A percentile compares a stretch with the other conserved stretches of the same genome.
Conservation (phyloP, 1,140 invertebrate genomes). For the Linepithema humile region DNA sequence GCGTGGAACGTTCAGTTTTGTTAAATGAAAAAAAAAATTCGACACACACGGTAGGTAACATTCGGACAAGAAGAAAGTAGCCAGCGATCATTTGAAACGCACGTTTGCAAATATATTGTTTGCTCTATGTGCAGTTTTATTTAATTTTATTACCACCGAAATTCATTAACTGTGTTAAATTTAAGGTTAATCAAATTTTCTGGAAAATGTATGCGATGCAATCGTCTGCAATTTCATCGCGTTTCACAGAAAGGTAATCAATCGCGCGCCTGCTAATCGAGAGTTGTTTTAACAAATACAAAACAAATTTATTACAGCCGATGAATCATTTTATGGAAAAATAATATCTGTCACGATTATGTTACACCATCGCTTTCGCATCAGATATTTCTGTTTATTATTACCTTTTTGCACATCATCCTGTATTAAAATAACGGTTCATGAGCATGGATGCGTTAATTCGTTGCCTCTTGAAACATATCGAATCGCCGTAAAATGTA, state of each 20-base stretch:
- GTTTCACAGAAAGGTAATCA: conserved; percentile 1
- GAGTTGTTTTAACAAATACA: conserved; percentile 32
- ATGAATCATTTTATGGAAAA: conserved; percentile 38
- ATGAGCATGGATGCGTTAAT: conserved; percentile 14
- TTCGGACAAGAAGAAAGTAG: neutral
- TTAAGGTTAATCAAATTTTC: conserved; percentile 28
- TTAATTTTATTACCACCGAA: too few relatives aligned
- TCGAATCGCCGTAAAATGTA: conserved; percentile 46
- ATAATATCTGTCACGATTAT: conserved; percentile 7
- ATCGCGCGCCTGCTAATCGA: conserved; percentile 23
- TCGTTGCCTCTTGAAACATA: conserved; percentile 34
- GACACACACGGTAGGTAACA: neutral
- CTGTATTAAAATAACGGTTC: conserved; percentile 16
- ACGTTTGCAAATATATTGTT: neutral
- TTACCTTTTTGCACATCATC: conserved; percentile 5
- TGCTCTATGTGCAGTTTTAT: neutral
- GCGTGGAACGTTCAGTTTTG: neutral
- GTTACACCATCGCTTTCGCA: neutral
- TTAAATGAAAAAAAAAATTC: neutral
- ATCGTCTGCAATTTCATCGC: conserved; percentile 8
- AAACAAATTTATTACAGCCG: conserved; percentile 3
- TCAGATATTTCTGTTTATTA: conserved; percentile 38
- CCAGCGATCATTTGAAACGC: neutral
- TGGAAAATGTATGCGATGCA: neutral
- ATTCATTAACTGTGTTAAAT: conserved; percentile 2